phyloP scores from a whole-genome alignment of 2,888 invertebrate genomes.

The Drosophila pseudotalamancana region DNA sequence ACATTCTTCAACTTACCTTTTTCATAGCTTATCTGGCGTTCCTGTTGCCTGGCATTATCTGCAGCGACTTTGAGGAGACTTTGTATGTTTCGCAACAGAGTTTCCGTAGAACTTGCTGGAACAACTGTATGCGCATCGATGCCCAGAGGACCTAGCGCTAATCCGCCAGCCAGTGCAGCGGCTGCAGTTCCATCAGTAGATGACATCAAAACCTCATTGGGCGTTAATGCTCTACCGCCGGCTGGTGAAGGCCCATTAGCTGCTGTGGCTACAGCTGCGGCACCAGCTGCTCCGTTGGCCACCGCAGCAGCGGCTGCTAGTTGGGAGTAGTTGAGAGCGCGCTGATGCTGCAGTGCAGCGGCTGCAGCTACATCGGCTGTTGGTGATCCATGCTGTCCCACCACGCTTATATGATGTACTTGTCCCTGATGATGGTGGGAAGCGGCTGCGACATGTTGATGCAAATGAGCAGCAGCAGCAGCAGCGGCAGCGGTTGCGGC shows the following conservation, averaged over 20 bases:
- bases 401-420: slow-evolving; percentile 75
- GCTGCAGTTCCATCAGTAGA: slow-evolving; percentile 81
- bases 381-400: slow-evolving; percentile 63
- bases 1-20: slow-evolving; percentile 95
- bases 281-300: slow-evolving; percentile 82
- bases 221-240: slow-evolving; percentile 79
- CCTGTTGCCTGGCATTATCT: slow-evolving; percentile 98
- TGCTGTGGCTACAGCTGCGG: slow-evolving; percentile 81
- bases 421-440: slow-evolving; percentile 52
- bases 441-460: slow-evolving; percentile 69
- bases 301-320: slow-evolving; percentile 88
- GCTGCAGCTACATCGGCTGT: slow-evolving; percentile 78
- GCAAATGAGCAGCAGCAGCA: slow-evolving; percentile 74
- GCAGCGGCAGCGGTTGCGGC: slow-evolving; percentile 69
- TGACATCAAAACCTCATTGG: slow-evolving; percentile 80
- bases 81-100: slow-evolving; percentile 96
- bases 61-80: slow-evolving; percentile 98
- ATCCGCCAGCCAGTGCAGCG: slow-evolving; percentile 80
- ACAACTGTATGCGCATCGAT: slow-evolving; percentile 79
- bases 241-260: slow-evolving; percentile 67
- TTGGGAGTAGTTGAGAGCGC: slow-evolving; percentile 92
- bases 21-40: slow-evolving; percentile 97
- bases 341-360: slow-evolving; percentile 85
- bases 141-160: slow-evolving; percentile 83
- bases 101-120: slow-evolving; percentile 91